Evolutionary conservation across 2,797 vertebrate genomes (phyloP), one percentile per base, ranked within the genome.

Genomic region (Hydrolagus colliei): DNA sequence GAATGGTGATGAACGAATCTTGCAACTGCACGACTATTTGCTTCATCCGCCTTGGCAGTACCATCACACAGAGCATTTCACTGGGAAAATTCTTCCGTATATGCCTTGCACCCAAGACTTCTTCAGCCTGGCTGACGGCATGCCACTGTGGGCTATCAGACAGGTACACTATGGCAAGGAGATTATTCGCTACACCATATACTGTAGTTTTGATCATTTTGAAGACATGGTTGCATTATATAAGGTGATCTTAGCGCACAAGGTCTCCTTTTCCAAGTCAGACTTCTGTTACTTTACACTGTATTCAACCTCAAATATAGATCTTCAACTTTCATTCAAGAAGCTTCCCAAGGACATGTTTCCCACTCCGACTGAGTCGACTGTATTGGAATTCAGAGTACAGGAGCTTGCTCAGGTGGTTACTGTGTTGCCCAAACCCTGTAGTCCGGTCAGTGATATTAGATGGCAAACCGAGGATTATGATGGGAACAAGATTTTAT

Each of bases 291-390:
- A 75, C 22, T 79, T 86, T 32, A 2, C 27, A 20, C 73, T 86
- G 61, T 76, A n/a, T 52, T 52, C 86, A 7, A 32, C 62, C 86
- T 27, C n/a, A 13, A 16, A 13, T 27, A 63, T 12, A 16, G 73
- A 86, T 27, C 52, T 86, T 22, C 86, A 86, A 63, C 86, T 86
- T n/a, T 72, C 86, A 18, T 73, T 86, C 2, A 86, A 86, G 27
- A 11, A 72, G 41, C 59, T 86, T 12, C 59, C 86, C 61, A 59
- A 72, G 7, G 86, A 59, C 59, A n/a, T 59, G 61, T 4, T n/a
- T 16, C 86, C 86, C 27, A 8, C 73, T 52, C 86, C 14, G 14
- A 61, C 76, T 61, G 16, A 72, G 27, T 86, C 86, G 12, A 62
- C 86, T 61, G 4, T 86, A n/a, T 35, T 86, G 62, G 86, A 86